Evolutionary conservation across 1,140 invertebrate genomes (phyloP), one percentile per base, ranked within the genome.

Genomic region (Chrysopa pallens): DNA sequence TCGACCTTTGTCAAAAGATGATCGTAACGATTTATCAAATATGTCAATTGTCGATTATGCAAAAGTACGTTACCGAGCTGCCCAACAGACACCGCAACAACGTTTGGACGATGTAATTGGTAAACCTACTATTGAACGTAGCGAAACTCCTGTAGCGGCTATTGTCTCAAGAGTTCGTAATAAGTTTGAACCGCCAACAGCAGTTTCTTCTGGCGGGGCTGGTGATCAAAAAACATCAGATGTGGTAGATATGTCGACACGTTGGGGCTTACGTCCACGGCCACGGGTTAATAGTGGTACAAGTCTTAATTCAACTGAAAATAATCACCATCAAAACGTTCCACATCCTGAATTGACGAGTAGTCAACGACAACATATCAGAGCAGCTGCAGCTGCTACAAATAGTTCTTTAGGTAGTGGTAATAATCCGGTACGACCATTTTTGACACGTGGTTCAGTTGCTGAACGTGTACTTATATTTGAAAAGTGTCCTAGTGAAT

Each of bases 401-500:
- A 59, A 33, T 12, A 50, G 0, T 56, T 55, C 1, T 55, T 59
- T 28, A 53, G 50, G 53, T 2, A 8, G 27, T 9, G 11, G 1
- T 39, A 48, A 52, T 15, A 72, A 76, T 60, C 80, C 82, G 0
- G 77, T 87, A n/a, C 64, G 84, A 43, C 85, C 85, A 2, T 89
- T 91, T 57, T 66, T 91, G 9, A 88, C 86, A 4, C 69, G 86
- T 46, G 88, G 88, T 5, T 91, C 87, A 1, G 89, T 93, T 0
- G 88, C 88, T 4, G 89, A 92, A 55, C 66, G 89, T 28, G 87
- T 92, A 28, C 69, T 92, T 40, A 85, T 91, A 52, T 93, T 92
- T 57, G 89, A 93, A 58, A 79, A 85, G 57, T 87, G 86, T 55
- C 89, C 89, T 1, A 84, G 81, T 53, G 80, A 84, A 60, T 54